A percentile compares a stretch with the other conserved stretches of the same genome.
phyloP scores from a whole-genome alignment of 2,888 invertebrate genomes.

The Athrips mouffetella region DNA sequence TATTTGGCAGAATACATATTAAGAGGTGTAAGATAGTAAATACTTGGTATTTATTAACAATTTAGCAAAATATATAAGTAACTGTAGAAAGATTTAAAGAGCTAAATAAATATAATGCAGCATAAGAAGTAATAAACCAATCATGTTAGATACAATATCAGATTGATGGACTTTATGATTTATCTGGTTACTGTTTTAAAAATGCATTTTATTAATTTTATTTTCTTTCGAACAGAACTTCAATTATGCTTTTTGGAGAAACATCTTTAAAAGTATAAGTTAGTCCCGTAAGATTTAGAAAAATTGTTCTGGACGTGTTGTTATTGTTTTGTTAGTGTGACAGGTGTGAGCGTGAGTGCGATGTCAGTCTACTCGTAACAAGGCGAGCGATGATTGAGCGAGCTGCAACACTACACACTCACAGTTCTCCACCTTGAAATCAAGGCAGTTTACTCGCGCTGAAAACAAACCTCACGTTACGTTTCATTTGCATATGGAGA shows the following conservation, averaged over 20 bases:
- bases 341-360: slow-evolving; percentile 44
- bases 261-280: neutral
- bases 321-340: too few species aligned
- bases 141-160: neutral
- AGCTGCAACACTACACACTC: slow-evolving; percentile 74
- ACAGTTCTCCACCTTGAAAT: slow-evolving; percentile 80
- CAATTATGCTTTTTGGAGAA: neutral
- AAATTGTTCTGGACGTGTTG: slow-evolving; percentile 63
- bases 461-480: slow-evolving; percentile 76
- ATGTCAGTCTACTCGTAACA: slow-evolving; percentile 66
- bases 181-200: neutral
- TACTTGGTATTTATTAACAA: neutral
- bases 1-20: neutral
- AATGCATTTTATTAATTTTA: neutral
- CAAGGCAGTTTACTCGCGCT: slow-evolving; percentile 80
- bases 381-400: slow-evolving; percentile 64
- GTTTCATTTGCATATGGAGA: slow-evolving; percentile 61
- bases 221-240: neutral
- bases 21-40: too few species aligned
- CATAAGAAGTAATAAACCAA: neutral
- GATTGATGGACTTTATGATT: neutral
- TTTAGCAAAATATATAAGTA: neutral
- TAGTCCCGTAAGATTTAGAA: slow-evolving; percentile 22
- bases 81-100: neutral
- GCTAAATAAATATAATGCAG: slow-evolving; percentile 4